These are phyloP conservation scores for Oreonectes daqikongensis DNA, from an alignment of 2,797 vertebrate species.

Conservation along the genomic window DNA sequence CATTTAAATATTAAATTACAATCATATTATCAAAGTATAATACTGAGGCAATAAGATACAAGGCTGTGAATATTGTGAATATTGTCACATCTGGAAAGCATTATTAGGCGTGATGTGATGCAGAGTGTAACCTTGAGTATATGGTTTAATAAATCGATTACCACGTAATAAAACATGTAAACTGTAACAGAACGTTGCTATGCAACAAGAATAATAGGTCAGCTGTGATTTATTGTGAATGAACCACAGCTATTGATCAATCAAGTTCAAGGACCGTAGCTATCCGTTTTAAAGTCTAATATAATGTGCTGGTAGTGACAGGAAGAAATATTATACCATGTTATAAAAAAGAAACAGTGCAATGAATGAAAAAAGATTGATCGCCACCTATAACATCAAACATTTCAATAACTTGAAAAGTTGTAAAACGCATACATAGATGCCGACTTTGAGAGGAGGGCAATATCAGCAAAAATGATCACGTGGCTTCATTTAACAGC, in stretches of 20 bases:
- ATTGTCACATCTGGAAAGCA: background rate
- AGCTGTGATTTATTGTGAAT: background rate
- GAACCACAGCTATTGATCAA: background rate
- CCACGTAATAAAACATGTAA: background rate
- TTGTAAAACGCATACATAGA: background rate
- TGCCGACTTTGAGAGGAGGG: background rate
- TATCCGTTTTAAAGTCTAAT: background rate
- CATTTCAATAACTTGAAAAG: background rate
- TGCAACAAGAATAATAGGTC: background rate
- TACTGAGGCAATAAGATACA: background rate
- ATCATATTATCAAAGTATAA: background rate
- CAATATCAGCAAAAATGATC: background rate
- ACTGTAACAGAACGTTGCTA: background rate
- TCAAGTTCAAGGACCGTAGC: background rate
- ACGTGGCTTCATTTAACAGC: background rate
- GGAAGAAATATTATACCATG: background rate
- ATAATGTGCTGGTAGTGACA: background rate
- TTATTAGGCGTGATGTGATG: background rate
- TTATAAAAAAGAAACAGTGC: background rate
- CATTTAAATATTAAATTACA: background rate
- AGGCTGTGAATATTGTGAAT: background rate
- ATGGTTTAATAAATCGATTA: background rate
- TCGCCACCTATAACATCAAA: background rate
- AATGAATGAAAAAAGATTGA: background rate
- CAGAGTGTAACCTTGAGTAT: background rate